Percentiles rank a stretch among this genome's conserved stretches.
phyloP scores from a whole-genome alignment of 2,888 invertebrate genomes.

The Frankliniella intonsa region DNA sequence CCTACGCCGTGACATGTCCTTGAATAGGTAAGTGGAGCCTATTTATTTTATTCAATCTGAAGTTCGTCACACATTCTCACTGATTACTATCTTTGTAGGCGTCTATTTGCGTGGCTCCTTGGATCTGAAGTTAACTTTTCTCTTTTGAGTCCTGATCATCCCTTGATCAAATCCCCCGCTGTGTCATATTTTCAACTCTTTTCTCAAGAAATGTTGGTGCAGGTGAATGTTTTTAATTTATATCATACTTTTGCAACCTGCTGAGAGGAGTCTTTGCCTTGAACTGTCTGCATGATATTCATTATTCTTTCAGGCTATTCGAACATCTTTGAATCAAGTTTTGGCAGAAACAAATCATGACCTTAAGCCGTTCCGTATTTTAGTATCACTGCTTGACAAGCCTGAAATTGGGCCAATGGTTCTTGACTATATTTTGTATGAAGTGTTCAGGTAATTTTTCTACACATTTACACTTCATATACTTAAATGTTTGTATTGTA shows the following conservation, averaged over 20 bases:
- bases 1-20: constrained; percentile 79
- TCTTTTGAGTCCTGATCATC: constrained; percentile 45
- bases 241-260: neutral
- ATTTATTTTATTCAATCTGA: constrained; percentile 15
- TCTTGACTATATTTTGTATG: constrained; percentile 68
- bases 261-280: too few species aligned
- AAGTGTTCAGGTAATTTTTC: constrained; percentile 59
- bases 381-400: constrained; percentile 80
- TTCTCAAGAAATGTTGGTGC: constrained; percentile 61
- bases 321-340: constrained; percentile 54
- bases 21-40: constrained; percentile 59
- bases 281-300: constrained; percentile 11
- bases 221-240: constrained; percentile 37
- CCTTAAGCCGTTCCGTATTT: constrained; percentile 67
- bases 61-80: neutral
- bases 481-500: neutral
- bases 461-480: neutral
- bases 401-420: constrained; percentile 78
- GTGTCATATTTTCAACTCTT: constrained; percentile 61
- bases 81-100: constrained; percentile 45
- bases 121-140: constrained; percentile 62
- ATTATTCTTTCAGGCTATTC: constrained; percentile 50
- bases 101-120: constrained; percentile 79
- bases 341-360: constrained; percentile 58
- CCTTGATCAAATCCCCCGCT: constrained; percentile 42